Evolutionary conservation across 35 echinoderm and acorn worm genomes (phyloP), one percentile per base, ranked within the genome.

Genomic region (Ophiothrix spiculata): DNA sequence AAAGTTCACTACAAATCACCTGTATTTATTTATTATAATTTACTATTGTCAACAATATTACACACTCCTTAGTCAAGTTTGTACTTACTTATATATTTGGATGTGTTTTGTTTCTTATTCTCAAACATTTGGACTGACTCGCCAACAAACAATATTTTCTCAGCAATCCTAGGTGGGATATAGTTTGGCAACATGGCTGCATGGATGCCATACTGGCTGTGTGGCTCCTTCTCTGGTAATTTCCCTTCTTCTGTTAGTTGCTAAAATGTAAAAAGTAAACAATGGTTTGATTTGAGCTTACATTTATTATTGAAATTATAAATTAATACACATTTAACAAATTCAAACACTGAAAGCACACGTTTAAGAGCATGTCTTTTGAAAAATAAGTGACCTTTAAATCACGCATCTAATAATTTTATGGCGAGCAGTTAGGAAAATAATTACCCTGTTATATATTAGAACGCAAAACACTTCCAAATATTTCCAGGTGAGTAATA

Each of bases 41-140:
- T n/a, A n/a, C n/a, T n/a, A n/a, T n/a, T n/a, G n/a, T n/a, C n/a
- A n/a, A n/a, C n/a, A n/a, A n/a, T n/a, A n/a, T n/a, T n/a, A n/a
- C n/a, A n/a, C n/a, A n/a, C n/a, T n/a, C n/a, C n/a, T n/a, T n/a
- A n/a, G n/a, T n/a, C n/a, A n/a, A n/a, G 42, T 49, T 6, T 19
- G 19, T 49, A 49, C 21, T 11, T 84, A 98, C 95, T 89, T 89
- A 85, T 91, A 39, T 99, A 92, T 81, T 91, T 91, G 6, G 89
- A 77, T 75, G 85, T 89, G 33, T 75, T 93, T 80, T 94, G 88
- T 84, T 94, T 94, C 40, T 91, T 90, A 82, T 85, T 99, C 75
- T 94, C 92, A 89, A 99, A 99, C 88, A 99, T 93, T 63, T 99
- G 96, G 8, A 99, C 96, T 12, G 96, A 91, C 75, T 99, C 96